These are phyloP conservation scores for Meloidogyne hapla DNA, from an alignment of 1,140 invertebrate species.

Conservation along the genomic window DNA sequence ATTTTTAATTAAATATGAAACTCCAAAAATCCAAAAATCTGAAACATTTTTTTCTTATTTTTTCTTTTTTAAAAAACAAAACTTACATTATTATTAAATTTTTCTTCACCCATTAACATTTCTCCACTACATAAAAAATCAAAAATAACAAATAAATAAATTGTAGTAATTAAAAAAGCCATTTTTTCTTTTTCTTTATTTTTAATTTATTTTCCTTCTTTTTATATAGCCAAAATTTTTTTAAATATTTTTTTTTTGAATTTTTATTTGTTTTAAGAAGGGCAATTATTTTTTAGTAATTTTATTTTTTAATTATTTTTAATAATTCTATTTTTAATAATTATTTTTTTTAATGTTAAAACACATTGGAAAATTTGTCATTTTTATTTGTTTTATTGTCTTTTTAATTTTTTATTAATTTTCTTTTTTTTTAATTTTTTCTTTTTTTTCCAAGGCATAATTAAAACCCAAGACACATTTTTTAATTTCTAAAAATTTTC, in stretches of 20 bases:
- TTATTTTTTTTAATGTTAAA: too few relatives aligned
- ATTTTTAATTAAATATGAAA: too few relatives aligned
- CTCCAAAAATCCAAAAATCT: too few relatives aligned
- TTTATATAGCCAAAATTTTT: not conserved
- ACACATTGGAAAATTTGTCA: too few relatives aligned
- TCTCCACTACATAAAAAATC: not conserved
- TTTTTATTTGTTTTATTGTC: not conserved
- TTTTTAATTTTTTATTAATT: not conserved
- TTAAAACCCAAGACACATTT: not conserved
- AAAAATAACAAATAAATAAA: not conserved
- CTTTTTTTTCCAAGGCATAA: too few relatives aligned
- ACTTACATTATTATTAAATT: constrained; percentile 1
- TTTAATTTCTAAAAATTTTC: not conserved
- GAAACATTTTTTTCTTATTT: too few relatives aligned
- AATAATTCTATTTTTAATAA: too few relatives aligned
- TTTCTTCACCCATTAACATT: not conserved
- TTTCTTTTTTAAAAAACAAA: too few relatives aligned
- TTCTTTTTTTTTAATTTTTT: not conserved
- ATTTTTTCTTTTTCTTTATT: not conserved
- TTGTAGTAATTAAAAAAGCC: not conserved
- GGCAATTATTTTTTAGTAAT: not conserved
- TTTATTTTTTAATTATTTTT: not conserved
- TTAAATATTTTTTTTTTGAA: not conserved
- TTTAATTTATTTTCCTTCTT: not conserved
- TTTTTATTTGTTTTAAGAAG: too few relatives aligned